These are phyloP conservation scores for Cisticola juncidis DNA, from an alignment of 2,113 vertebrate genomes.

Conservation along the genomic window DNA sequence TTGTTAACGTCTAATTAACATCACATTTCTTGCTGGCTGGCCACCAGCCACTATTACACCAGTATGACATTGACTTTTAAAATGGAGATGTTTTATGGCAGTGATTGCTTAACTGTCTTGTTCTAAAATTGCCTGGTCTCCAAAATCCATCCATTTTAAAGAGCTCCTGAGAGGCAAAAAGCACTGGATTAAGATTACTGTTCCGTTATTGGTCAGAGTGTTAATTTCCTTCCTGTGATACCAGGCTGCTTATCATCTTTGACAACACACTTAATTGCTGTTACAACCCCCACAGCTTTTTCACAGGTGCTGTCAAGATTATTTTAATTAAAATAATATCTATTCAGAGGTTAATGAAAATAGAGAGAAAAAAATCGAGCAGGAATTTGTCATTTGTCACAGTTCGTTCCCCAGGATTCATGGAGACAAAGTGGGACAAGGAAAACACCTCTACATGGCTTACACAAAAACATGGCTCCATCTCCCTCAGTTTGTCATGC, in stretches of 20 bases:
- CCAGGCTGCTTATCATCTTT: constrained; percentile 43
- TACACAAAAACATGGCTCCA: fast-evolving
- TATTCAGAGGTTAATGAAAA: constrained; percentile 48
- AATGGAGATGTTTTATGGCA: constrained; percentile 6
- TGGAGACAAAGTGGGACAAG: background rate
- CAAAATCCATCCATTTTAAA: constrained; percentile 36
- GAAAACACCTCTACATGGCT: background rate
- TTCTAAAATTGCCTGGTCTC: constrained; percentile 14
- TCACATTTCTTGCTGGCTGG: background rate
- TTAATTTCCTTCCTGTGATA: constrained; percentile 43
- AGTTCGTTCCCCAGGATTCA: background rate
- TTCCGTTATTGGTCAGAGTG: constrained; percentile 13
- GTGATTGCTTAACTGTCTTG: background rate
- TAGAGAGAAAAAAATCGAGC: background rate
- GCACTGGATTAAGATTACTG: constrained; percentile 41
- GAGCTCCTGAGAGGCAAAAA: background rate
- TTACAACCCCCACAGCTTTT: constrained; percentile 12
- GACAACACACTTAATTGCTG: constrained; percentile 49
- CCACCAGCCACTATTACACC: background rate
- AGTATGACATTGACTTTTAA: background rate
- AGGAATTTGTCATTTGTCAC: background rate
- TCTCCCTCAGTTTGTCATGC: background rate
- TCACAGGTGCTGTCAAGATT: constrained; percentile 31
- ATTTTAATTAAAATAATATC: constrained; percentile 45
- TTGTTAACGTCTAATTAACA: constrained; percentile 2